Conservation (phyloP, 2,113 vertebrate genomes). For the Cyphomyrus plagiostoma region DNA sequence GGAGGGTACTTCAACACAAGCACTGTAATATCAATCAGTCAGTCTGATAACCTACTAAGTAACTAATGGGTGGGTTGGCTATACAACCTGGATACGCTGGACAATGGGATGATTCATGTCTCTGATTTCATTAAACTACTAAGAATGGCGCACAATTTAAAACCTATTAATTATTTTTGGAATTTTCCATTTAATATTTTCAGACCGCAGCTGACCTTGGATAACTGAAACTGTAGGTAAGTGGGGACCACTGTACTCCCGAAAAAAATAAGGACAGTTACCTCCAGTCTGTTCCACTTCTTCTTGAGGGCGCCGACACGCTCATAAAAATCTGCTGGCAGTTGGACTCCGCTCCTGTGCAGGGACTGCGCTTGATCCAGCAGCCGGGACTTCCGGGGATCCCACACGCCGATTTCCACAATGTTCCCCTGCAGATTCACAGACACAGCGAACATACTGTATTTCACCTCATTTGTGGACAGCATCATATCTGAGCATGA, state of each 20-base stretch:
- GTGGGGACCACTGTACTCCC: background rate
- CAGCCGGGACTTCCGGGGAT: constrained; percentile 74
- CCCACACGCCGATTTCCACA: constrained; percentile 84
- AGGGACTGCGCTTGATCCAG: constrained; percentile 79
- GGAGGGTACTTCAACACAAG: background rate
- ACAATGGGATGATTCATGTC: background rate
- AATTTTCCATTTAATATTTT: background rate
- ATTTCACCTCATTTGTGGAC: background rate
- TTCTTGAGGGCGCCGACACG: constrained; percentile 82
- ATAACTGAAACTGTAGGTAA: background rate
- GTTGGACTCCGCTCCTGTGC: constrained; percentile 72
- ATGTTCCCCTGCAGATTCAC: constrained; percentile 69
- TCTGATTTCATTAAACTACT: background rate
- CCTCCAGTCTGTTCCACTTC: constrained; percentile 90
- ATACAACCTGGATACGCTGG: background rate
- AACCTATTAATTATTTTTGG: background rate
- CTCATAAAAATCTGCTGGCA: constrained; percentile 75
- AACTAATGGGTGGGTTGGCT: background rate
- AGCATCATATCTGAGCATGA: background rate
- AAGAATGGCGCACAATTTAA: background rate
- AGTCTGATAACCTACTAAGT: background rate
- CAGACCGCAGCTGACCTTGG: background rate
- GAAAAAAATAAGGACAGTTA: constrained; percentile 34
- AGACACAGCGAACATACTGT: constrained; percentile 1
- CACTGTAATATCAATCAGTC: background rate